Base-by-base conservation (phyloP, 53 echinoderm and acorn worm species). In the Patiria pectinifera region DNA sequence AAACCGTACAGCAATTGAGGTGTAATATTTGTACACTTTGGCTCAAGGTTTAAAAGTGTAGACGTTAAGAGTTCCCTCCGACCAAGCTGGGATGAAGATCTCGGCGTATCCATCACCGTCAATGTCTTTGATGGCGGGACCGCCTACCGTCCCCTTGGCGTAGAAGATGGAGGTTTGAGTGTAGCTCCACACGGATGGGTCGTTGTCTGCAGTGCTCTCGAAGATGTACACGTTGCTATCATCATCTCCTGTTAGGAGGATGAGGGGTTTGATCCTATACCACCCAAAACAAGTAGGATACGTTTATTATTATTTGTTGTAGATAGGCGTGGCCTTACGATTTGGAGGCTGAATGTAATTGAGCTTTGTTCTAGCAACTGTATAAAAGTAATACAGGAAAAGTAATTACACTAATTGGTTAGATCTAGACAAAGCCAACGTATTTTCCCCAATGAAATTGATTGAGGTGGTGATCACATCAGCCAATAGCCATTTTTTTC, bases 211-310 rank as follows among this genome's bases (percentile, higher is more conserved):
- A 60, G 91, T 70, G 72, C 93, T 81, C 84, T 97, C 95, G 72
- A 97, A 95, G 6, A 97, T 48, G 69, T 97, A 97, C 24, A 91
- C 94, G 21, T 93, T 93, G 62, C 85, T 91, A 86, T 97, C 97
- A 60, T 97, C 97, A 82, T 97, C 97, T 13, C 97, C 97, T 13
- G 93, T 94, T 63, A 97, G 84, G 75, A 97, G 76, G 15, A 95
- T 95, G 75, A 92, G 75, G 19, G 97, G 97, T 69, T 95, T 95
- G 13, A 92, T 91, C 71, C 95, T 95, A 60, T 60, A 8, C 8
- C 7, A 79, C 10, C 26, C 0, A 14, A 45, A 44, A 45, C 7
- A 43, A 79, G 79, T 7, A 45, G 24, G 4, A 76, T 76, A n/a
- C 77, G 45, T 25, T 24, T 3, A 60, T 8, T 60, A 11, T 12